A percentile compares a stretch with the other conserved stretches of the same genome.
These are phyloP conservation scores for Drosophila pseudotalamancana DNA, from an alignment of 2,888 invertebrate species.

Conservation along the genomic window DNA sequence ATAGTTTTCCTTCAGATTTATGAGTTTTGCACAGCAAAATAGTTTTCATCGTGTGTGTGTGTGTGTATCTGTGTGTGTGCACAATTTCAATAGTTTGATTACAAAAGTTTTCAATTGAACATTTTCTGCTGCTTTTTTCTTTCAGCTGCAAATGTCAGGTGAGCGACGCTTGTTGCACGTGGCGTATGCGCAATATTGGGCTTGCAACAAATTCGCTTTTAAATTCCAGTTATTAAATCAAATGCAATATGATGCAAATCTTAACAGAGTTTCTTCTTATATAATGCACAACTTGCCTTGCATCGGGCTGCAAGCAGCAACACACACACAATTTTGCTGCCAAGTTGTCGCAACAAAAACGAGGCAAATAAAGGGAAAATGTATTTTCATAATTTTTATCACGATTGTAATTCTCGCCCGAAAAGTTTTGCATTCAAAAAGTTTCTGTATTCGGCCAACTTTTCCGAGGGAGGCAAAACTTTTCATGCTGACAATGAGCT, in stretches of 20 bases:
- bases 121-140: conserved; percentile 56
- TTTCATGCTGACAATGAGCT: conserved; percentile 77
- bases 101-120: conserved; percentile 76
- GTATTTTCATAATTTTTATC: conserved; percentile 79
- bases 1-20: conserved; percentile 68
- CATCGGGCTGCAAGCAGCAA: conserved; percentile 7
- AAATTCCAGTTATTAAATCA: conserved; percentile 31
- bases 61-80: conserved; percentile 34
- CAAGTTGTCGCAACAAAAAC: conserved; percentile 41
- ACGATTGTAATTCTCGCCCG: conserved; percentile 79
- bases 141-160: conserved; percentile 21
- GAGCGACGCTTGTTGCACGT: conserved; percentile 28
- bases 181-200: conserved; percentile 32
- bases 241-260: conserved; percentile 33
- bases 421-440: conserved; percentile 75
- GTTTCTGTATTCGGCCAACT: conserved; percentile 63
- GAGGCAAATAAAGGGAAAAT: conserved; percentile 5
- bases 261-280: conserved; percentile 37
- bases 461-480: conserved; percentile 47
- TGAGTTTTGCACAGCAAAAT: conserved; percentile 58
- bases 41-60: conserved; percentile 39
- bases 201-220: conserved; percentile 25
- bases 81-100: conserved; percentile 74
- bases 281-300: conserved; percentile 40
- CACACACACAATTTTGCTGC: conserved; percentile 11